Conservation (phyloP, 2,888 invertebrate species). For the Apoderus coryli region DNA sequence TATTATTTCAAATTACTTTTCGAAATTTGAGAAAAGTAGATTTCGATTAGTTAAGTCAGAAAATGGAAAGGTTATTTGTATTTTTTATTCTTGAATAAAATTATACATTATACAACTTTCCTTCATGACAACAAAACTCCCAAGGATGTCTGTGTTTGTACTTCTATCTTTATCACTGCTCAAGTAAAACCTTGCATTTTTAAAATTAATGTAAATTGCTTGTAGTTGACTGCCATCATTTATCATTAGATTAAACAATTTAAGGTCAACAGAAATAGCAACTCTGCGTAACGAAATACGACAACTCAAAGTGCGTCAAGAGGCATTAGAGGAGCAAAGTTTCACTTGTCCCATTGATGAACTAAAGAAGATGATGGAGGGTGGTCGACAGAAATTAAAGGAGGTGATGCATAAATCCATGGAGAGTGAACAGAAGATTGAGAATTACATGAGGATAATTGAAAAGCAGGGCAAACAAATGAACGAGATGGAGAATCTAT, state of each 20-base stretch:
- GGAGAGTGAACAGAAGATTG: conserved; percentile 31
- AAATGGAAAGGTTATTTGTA: too few relatives aligned
- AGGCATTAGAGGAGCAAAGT: conserved; percentile 22
- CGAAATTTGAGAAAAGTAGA: too few relatives aligned
- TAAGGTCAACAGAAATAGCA: conserved; percentile 17
- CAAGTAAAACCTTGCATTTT: too few relatives aligned
- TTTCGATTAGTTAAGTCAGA: too few relatives aligned
- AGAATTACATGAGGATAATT: conserved; percentile 41
- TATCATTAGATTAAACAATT: conserved; percentile 9
- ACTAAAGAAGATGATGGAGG: conserved; percentile 26
- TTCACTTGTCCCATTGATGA: conserved; percentile 22
- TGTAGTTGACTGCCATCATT: too few relatives aligned
- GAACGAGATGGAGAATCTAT: conserved; percentile 44
- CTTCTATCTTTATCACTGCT: too few relatives aligned
- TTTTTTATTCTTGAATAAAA: too few relatives aligned
- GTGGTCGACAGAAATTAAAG: conserved; percentile 25
- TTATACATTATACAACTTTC: too few relatives aligned
- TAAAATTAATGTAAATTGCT: too few relatives aligned
- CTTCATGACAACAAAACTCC: too few relatives aligned
- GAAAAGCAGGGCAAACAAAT: conserved; percentile 45
- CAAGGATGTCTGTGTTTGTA: too few relatives aligned
- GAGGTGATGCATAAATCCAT: conserved; percentile 19
- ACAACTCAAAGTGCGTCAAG: conserved; percentile 23
- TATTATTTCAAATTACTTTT: too few relatives aligned
- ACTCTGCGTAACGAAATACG: conserved; percentile 11